phyloP scores from a whole-genome alignment of 2,888 invertebrate species.

The Coelopa pilipes region DNA sequence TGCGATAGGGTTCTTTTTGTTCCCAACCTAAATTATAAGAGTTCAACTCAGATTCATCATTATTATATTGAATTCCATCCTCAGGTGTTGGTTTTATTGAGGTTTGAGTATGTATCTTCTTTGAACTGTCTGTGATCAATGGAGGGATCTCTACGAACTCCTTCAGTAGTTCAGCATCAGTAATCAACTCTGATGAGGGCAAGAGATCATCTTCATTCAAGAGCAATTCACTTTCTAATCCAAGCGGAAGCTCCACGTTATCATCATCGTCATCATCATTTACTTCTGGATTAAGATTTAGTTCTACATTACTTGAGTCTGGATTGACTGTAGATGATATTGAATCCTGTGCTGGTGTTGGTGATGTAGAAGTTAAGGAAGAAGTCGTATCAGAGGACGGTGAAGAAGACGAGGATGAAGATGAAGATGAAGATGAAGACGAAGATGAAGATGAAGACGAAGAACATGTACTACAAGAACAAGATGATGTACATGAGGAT shows the following conservation, averaged over 20 bases:
- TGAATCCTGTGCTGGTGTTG: not conserved
- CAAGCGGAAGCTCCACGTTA: constrained; percentile 16
- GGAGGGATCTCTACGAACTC: constrained; percentile 27
- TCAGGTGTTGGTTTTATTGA: not conserved
- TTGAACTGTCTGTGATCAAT: not conserved
- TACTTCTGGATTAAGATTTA: not conserved
- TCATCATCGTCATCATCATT: not conserved
- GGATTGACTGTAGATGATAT: not conserved
- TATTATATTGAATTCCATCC: not conserved
- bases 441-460: constrained; percentile 4
- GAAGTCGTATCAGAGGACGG: not conserved
- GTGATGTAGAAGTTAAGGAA: not conserved
- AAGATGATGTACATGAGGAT: not conserved
- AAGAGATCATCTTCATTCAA: constrained; percentile 21
- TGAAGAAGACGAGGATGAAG: not conserved
- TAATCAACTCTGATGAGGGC: constrained; percentile 21
- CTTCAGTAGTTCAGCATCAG: constrained; percentile 18
- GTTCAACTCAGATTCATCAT: constrained; percentile 13
- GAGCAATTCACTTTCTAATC: constrained; percentile 9
- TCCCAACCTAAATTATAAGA: constrained; percentile 18
- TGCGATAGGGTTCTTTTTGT: not conserved
- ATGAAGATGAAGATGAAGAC: not conserved
- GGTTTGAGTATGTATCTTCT: not conserved
- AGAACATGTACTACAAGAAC: not conserved
- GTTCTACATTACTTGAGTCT: not conserved